Evolutionary conservation across 2,113 vertebrate species (phyloP), one percentile per base, ranked within the genome.

Genomic region (Balaenoptera acutorostrata): DNA sequence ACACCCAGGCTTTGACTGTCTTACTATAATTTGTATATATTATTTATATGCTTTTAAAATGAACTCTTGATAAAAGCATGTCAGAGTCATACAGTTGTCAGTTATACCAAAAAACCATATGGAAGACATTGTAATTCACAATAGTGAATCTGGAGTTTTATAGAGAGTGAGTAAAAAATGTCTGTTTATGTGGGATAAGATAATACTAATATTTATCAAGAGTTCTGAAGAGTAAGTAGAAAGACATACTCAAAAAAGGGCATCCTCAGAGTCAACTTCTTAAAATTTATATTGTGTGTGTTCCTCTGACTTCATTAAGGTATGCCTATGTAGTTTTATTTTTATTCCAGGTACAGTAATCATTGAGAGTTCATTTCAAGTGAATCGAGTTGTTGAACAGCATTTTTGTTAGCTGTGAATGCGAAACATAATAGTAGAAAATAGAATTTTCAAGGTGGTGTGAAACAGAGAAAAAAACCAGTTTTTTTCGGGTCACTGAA

Each of bases 331-430:
- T 4, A 72, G 13, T 69, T 94, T 93, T 59, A 49, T 59, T 92
- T 93, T 94, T 33, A 82, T 90, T 90, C 46, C 33, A 93, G 87
- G 52, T 68, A 92, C 57, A 91, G 96, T 83, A 74, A 90, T 94
- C 87, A 92, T 46, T 57, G 23, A 84, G 57, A 41, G 21, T 69
- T 93, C 49, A 83, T 23, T 68, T 93, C 75, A 88, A 93, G 77
- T 52, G 84, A 75, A 23, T 64, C 6, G 0, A 89, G 27, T 72
- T 93, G 63, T 88, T 90, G 74, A 61, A 63, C 57, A 93, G 59
- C 33, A 75, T 39, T 85, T 77, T 86, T 71, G 23, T 95, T 93
- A 61, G 59, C 36, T 36, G 4, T 49, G 82, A 97, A 92, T 13
- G 10, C n/a, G 55, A 68, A 52, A 63, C 18, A 44, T 17, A 36